Percentiles rank a stretch among this genome's conserved stretches.
These are phyloP conservation scores for Blomia tropicalis DNA, from an alignment of 2,888 invertebrate genomes.

Conservation along the genomic window DNA sequence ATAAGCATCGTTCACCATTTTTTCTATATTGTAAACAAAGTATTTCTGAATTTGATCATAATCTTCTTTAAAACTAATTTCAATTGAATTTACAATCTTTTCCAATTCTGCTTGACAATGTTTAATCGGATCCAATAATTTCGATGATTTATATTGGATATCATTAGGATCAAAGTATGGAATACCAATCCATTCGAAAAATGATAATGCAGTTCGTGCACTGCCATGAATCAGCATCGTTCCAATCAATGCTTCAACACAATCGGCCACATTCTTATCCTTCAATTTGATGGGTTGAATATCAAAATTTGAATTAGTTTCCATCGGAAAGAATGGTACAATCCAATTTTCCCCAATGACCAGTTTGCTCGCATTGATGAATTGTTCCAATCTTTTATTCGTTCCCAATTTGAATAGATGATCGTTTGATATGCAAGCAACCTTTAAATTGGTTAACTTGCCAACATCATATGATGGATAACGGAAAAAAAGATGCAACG, in stretches of 20 bases:
- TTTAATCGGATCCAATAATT: neutral
- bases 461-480: slow-evolving; percentile 60
- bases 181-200: neutral
- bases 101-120: neutral
- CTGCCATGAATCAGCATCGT: neutral
- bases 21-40: neutral
- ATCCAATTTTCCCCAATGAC: neutral
- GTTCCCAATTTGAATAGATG: slow-evolving; percentile 49
- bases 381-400: neutral
- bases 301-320: neutral
- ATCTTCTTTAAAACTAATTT: neutral
- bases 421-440: slow-evolving; percentile 58
- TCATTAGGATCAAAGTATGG: neutral
- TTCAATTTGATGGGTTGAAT: neutral
- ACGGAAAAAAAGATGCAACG: slow-evolving; percentile 52
- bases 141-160: neutral
- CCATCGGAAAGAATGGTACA: neutral
- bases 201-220: neutral
- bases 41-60: neutral
- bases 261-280: neutral
- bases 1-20: neutral
- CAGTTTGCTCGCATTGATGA: neutral
- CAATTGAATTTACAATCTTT: neutral
- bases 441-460: slow-evolving; percentile 54
- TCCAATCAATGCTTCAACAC: slow-evolving; percentile 5